These are phyloP conservation scores for Tholera decimalis DNA, from an alignment of 2,888 invertebrate species.

Conservation along the genomic window DNA sequence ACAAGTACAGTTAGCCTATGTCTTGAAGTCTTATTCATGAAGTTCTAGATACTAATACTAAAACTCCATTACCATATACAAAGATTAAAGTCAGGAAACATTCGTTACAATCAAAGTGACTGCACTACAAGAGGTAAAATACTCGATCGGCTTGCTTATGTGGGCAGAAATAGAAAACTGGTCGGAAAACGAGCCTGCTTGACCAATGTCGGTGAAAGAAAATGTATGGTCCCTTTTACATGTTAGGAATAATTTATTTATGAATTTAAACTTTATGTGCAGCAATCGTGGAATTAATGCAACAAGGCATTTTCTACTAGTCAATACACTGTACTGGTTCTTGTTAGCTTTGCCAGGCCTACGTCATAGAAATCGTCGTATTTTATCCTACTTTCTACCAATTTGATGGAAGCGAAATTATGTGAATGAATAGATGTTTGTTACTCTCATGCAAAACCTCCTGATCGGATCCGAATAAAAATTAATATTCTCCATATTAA, in stretches of 20 bases:
- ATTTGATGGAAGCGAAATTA: no score
- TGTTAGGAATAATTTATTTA: neutral
- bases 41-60: conserved; percentile 13
- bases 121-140: conserved; percentile 27
- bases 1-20: neutral
- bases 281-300: no score
- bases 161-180: conserved; percentile 51
- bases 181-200: conserved; percentile 19
- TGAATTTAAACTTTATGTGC: no score
- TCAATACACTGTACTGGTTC: no score
- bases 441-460: no score
- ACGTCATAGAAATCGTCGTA: no score
- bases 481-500: no score
- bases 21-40: conserved; percentile 4
- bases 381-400: no score
- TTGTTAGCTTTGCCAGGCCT: no score
- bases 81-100: conserved; percentile 47
- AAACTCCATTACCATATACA: conserved; percentile 17
- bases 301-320: no score
- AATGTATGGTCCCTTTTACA: conserved; percentile 1
- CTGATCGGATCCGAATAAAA: no score
- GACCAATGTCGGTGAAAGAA: neutral
- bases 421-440: no score
- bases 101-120: conserved; percentile 41
- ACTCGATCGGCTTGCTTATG: conserved; percentile 10